These are phyloP conservation scores for Strigamia maritima DNA, from an alignment of 2,888 invertebrate species.

Conservation along the genomic window DNA sequence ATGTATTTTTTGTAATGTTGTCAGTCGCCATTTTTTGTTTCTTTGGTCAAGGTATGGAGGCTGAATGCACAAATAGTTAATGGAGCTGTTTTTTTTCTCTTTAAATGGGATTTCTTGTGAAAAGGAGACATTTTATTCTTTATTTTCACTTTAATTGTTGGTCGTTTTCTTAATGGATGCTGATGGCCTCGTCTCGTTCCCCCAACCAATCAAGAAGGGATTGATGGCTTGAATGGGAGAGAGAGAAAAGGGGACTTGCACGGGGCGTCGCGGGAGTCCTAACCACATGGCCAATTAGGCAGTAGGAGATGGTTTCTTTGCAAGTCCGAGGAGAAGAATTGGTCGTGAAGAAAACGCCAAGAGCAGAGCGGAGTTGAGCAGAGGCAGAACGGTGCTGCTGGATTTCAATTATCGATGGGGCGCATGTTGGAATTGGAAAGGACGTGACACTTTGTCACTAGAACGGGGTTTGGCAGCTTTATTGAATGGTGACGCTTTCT, in stretches of 20 bases:
- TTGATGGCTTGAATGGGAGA: background rate
- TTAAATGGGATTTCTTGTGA: background rate
- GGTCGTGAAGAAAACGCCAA: conserved; percentile 10
- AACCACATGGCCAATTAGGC: background rate
- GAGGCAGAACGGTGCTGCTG: background rate
- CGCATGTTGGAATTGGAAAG: conserved; percentile 13
- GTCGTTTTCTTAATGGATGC: background rate
- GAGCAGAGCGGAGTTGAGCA: too few species aligned
- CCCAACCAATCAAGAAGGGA: background rate
- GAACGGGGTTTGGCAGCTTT: background rate
- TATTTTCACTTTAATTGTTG: background rate
- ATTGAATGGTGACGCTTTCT: background rate
- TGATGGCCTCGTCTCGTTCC: background rate
- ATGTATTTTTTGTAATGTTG: too few species aligned
- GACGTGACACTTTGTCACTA: conserved; percentile 15
- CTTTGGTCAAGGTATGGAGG: too few species aligned
- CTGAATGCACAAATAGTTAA: too few species aligned
- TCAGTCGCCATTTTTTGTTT: too few species aligned
- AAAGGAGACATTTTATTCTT: background rate
- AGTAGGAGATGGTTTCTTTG: conserved; percentile 10
- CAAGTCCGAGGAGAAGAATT: conserved; percentile 8
- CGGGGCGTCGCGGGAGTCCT: background rate
- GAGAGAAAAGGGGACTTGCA: background rate
- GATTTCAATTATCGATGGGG: conserved; percentile 15
- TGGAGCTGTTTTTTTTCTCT: background rate